These are phyloP conservation scores for Seira sanloemensis DNA, from an alignment of 2,888 invertebrate species.

Conservation along the genomic window DNA sequence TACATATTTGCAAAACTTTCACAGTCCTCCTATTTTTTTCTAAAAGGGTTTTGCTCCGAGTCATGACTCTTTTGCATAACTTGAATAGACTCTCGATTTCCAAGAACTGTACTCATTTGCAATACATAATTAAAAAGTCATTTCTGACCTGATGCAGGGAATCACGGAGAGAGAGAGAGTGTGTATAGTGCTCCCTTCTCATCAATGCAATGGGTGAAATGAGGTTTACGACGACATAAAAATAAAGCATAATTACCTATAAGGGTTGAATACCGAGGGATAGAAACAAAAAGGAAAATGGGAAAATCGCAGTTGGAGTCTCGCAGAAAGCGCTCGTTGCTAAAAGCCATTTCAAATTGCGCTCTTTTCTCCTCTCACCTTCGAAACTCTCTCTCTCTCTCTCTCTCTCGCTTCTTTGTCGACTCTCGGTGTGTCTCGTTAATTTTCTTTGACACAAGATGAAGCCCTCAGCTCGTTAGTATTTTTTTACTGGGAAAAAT, in stretches of 20 bases:
- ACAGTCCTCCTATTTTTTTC: not conserved
- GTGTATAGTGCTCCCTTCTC: too few species aligned
- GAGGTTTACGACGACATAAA: not conserved
- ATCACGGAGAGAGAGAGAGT: too few species aligned
- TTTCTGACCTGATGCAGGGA: not conserved
- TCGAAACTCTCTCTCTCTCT: slow-evolving; percentile 1
- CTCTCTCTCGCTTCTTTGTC: too few species aligned
- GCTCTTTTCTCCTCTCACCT: not conserved
- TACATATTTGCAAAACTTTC: not conserved
- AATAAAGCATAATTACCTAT: not conserved
- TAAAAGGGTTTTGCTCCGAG: not conserved
- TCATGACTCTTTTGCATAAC: not conserved
- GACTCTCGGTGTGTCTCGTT: too few species aligned
- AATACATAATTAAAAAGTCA: not conserved
- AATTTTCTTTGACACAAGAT: too few species aligned
- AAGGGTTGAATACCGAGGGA: too few species aligned
- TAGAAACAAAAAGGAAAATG: too few species aligned
- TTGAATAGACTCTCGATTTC: not conserved
- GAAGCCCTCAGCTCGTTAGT: too few species aligned
- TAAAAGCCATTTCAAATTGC: too few species aligned
- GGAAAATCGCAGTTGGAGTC: too few species aligned
- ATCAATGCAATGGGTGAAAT: not conserved
- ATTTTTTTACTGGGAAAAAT: too few species aligned
- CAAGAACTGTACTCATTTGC: not conserved
- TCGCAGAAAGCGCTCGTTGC: too few species aligned